Conservation (phyloP, 2,888 invertebrate genomes). For the Ornithoptera alexandrae region DNA sequence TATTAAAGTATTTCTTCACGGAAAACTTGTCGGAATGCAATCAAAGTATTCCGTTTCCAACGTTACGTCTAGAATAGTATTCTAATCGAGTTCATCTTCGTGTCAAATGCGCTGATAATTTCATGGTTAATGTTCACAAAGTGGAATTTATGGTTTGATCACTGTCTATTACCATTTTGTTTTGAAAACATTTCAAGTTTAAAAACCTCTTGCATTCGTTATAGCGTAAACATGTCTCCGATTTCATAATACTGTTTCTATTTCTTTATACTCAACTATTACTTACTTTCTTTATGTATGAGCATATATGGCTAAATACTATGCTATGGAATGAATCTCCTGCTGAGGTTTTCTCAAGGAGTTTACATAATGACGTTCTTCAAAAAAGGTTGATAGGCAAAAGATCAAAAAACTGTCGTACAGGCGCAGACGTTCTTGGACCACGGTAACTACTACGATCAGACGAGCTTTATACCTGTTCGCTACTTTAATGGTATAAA, state of each 20-base stretch:
- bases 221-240: background rate
- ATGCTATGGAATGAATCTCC: too few species aligned
- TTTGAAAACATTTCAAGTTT: background rate
- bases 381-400: too few species aligned
- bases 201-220: background rate
- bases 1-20: background rate
- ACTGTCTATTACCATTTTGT: background rate
- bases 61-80: conserved; percentile 5
- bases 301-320: too few species aligned
- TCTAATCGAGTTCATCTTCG: conserved; percentile 11
- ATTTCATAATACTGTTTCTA: background rate
- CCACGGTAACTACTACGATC: too few species aligned
- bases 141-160: conserved; percentile 10
- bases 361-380: too few species aligned
- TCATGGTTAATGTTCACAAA: conserved; percentile 11
- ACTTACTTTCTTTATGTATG: too few species aligned
- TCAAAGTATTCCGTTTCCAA: conserved; percentile 14
- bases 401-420: too few species aligned
- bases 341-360: too few species aligned
- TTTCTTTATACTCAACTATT: too few species aligned
- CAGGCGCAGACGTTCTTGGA: too few species aligned
- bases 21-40: conserved; percentile 8
- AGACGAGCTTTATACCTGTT: too few species aligned
- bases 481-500: too few species aligned
- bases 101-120: conserved; percentile 18